Conservation (phyloP, 2,888 invertebrate species). For the Aspidiotus rigidus region DNA sequence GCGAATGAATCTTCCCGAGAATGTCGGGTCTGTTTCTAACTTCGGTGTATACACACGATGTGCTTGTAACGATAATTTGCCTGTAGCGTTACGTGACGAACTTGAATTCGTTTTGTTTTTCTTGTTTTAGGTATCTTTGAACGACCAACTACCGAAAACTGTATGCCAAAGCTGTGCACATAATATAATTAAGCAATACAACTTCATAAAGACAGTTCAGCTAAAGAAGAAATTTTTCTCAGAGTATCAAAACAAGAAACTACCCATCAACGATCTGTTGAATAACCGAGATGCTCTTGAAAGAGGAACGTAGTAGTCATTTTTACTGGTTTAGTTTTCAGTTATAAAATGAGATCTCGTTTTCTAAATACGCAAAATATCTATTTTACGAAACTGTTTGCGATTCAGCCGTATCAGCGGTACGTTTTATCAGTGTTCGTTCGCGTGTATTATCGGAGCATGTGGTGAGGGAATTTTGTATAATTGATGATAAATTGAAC, state of each 20-base stretch:
- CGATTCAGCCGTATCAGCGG: too few species aligned
- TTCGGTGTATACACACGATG: too few species aligned
- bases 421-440: too few species aligned
- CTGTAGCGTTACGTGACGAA: neutral
- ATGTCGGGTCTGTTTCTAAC: too few species aligned
- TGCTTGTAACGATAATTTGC: neutral
- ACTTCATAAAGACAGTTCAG: constrained; percentile 15
- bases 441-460: too few species aligned
- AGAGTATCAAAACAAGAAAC: constrained; percentile 21
- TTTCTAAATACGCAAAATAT: neutral
- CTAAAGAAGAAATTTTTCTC: constrained; percentile 11
- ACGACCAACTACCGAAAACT: constrained; percentile 25
- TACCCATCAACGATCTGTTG: constrained; percentile 22
- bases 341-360: neutral
- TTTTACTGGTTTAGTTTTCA: neutral
- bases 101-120: neutral
- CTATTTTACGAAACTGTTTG: too few species aligned
- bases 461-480: too few species aligned
- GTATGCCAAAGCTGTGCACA: constrained; percentile 24
- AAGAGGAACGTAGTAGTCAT: neutral
- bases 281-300: constrained; percentile 7
- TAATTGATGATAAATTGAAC: too few species aligned
- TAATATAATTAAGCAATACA: constrained; percentile 20
- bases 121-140: constrained; percentile 10
- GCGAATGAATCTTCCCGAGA: too few species aligned